Evolutionary conservation across 2,113 vertebrate genomes (phyloP).

Genomic region (Eidolon helvum): DNA sequence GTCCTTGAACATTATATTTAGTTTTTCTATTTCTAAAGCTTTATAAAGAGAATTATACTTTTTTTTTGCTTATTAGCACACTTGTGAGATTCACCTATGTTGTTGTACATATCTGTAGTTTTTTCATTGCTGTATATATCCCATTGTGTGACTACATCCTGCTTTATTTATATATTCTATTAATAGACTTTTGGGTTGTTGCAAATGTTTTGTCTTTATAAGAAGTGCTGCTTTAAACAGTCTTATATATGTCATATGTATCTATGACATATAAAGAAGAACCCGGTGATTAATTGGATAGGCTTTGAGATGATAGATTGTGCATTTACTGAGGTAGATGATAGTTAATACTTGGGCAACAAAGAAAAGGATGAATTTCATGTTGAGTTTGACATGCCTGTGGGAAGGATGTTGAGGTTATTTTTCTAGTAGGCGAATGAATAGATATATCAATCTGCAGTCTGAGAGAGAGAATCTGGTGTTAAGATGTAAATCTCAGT

Average conservation of each 20-base stretch:
- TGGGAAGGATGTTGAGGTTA: background rate
- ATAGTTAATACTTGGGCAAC: background rate
- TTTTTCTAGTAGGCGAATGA: background rate
- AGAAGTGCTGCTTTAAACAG: background rate
- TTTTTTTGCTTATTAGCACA: background rate
- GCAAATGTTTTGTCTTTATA: background rate
- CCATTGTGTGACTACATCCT: background rate
- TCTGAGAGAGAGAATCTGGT: background rate
- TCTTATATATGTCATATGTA: background rate
- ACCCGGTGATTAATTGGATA: background rate
- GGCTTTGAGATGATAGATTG: background rate
- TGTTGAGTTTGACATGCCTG: background rate
- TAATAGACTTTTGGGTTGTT: background rate
- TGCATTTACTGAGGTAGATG: background rate
- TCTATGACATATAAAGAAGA: background rate
- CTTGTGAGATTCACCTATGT: background rate
- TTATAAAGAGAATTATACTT: background rate
- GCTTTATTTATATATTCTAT: background rate
- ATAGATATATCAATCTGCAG: background rate
- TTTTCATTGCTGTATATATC: background rate
- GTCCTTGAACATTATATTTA: background rate
- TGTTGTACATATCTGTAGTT: background rate
- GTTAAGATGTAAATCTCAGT: background rate
- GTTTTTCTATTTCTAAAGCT: background rate
- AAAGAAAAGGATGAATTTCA: background rate